Conservation (phyloP, 2,888 invertebrate genomes). For the Ferrisia virgata region DNA sequence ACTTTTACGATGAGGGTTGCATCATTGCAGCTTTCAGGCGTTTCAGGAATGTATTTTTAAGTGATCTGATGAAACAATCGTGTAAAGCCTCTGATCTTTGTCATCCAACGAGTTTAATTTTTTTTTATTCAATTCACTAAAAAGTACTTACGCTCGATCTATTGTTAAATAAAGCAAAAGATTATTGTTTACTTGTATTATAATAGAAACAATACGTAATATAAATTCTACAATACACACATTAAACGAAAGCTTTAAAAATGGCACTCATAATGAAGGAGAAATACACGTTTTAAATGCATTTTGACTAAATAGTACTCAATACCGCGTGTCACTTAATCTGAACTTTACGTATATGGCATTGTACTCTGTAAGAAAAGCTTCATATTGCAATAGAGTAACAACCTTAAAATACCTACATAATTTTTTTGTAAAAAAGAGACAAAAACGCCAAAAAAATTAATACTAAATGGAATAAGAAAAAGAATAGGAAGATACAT, state of each 20-base stretch:
- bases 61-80: too few species aligned
- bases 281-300: conserved; percentile 39
- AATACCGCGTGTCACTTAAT: not conserved
- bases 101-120: too few species aligned
- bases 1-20: too few species aligned
- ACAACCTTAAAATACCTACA: conserved; percentile 1
- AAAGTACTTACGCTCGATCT: too few species aligned
- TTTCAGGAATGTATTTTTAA: too few species aligned
- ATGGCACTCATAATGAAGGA: conserved; percentile 33
- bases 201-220: conserved; percentile 42
- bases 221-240: conserved; percentile 42
- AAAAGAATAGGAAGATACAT: conserved; percentile 23
- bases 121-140: too few species aligned
- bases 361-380: conserved; percentile 8
- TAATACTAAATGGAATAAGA: conserved; percentile 13
- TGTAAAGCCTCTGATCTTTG: too few species aligned
- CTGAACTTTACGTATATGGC: conserved; percentile 27
- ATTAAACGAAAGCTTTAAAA: conserved; percentile 39
- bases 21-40: too few species aligned
- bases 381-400: conserved; percentile 9
- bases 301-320: conserved; percentile 13
- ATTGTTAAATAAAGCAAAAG: not conserved
- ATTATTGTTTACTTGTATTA: not conserved
- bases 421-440: not conserved
- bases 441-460: not conserved